Base-by-base conservation (phyloP, 2,888 invertebrate species). In the Parelbella ahira region DNA sequence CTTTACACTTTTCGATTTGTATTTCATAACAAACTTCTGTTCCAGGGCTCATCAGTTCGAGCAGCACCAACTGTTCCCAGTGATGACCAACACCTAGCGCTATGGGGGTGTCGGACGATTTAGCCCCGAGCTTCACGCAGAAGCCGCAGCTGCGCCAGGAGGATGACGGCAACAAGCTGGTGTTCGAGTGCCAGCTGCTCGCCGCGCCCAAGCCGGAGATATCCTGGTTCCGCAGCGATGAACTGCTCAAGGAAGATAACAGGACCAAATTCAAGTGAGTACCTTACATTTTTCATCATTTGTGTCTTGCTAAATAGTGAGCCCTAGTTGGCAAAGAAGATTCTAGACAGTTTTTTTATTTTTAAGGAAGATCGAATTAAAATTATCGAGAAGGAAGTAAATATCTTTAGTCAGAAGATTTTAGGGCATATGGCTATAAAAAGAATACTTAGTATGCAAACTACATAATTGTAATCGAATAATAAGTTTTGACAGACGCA, bases 111-210 rank as follows among this genome's bases (percentile, higher is more conserved):
- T 91, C 93, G 77, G 97, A 97, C 88, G 97, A 97, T 88, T 94
- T 97, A 90, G 97, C 98, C 89, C 98, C 98, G 84, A 97, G 97
- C 91, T 98, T 98, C 91, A 96, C 97, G 60, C 97, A 97, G 90
- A 98, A 98, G 93, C 98, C 98, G 56, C 96, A 96, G 84, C 92
- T 98, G 65, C 91, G 97, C 59, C 97, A 98, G 83, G 98, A 98
- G 79, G 97, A 97, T 79, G 97, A 97, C 76, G 97, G 97, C 65
- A 97, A 97, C 89, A 93, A 95, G 71, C 91, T 97, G 72, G 92
- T 97, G 65, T 97, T 97, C 89, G 97, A 97, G 82, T 97, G 97
- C 83, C 95, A 97, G 82, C 90, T 97, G 65, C 83, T 95, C 65
- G 93, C 94, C 58, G 90, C 93, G 49, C 97, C 97, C 24, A 94